These are phyloP conservation scores for Drosophila paramelanica DNA, from an alignment of 2,888 invertebrate species.

Conservation along the genomic window DNA sequence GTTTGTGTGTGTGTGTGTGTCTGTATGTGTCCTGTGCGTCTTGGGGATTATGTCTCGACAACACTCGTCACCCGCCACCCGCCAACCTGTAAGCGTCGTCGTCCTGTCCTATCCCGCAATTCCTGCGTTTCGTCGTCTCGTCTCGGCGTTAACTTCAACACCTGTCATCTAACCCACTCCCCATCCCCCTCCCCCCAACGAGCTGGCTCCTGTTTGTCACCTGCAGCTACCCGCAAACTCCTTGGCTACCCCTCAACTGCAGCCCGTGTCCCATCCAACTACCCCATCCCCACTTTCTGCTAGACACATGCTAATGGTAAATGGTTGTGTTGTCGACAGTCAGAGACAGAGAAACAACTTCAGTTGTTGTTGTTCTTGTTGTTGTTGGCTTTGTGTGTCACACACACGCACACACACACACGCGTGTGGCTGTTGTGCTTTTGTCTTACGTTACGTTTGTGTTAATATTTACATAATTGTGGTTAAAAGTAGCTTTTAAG, in stretches of 20 bases:
- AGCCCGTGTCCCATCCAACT: background rate
- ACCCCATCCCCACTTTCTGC: background rate
- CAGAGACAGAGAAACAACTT: conserved; percentile 40
- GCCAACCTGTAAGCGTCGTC: background rate
- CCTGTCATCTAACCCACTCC: conserved; percentile 35
- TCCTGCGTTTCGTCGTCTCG: conserved; percentile 16
- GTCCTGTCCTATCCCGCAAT: background rate
- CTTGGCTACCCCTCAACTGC: background rate
- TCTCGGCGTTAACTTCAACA: conserved; percentile 55
- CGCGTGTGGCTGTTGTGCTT: conserved; percentile 33
- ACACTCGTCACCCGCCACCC: background rate
- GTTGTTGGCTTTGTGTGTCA: conserved; percentile 3
- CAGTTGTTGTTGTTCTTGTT: conserved; percentile 28
- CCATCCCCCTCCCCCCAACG: background rate
- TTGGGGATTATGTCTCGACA: conserved; percentile 59
- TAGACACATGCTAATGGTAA: conserved; percentile 76
- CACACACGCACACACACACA: conserved; percentile 5
- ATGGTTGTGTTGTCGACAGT: conserved; percentile 75
- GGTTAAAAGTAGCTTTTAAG: conserved; percentile 81
- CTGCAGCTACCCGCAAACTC: conserved; percentile 5
- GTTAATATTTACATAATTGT: conserved; percentile 80
- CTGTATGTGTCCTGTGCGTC: conserved; percentile 34
- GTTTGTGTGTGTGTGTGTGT: conserved; percentile 3
- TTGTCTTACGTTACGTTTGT: conserved; percentile 69
- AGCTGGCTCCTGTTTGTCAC: background rate